Evolutionary conservation across 2,113 vertebrate species (phyloP).

Genomic region (Ophiodon elongatus): DNA sequence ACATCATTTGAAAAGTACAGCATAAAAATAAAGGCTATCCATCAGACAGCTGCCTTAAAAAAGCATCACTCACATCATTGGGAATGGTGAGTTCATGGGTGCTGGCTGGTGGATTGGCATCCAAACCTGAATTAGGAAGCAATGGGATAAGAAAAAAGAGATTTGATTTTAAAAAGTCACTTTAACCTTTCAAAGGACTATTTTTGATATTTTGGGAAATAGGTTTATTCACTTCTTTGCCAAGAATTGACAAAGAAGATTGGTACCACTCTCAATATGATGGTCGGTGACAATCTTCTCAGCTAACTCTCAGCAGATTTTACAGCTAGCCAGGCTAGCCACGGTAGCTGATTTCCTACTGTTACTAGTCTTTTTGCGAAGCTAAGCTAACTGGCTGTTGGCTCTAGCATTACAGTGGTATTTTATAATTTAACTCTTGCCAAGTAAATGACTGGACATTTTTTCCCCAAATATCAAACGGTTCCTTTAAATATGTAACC

Average conservation of each 20-base stretch:
- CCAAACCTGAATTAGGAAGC: slow-evolving; percentile 89
- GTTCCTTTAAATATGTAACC: background rate
- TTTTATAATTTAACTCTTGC: background rate
- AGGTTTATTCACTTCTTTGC: background rate
- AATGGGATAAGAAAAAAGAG: slow-evolving; percentile 73
- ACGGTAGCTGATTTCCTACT: background rate
- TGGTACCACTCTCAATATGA: background rate
- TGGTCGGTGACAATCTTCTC: background rate
- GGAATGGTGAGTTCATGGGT: slow-evolving; percentile 99
- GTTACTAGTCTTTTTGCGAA: background rate
- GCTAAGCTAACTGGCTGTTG: background rate
- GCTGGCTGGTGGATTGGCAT: slow-evolving; percentile 95
- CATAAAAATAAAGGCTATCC: background rate
- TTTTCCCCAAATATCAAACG: slow-evolving; percentile 6
- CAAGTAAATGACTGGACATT: background rate
- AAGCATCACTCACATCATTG: slow-evolving; percentile 94
- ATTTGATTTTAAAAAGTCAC: slow-evolving; percentile 25
- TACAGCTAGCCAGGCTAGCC: background rate
- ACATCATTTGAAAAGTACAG: background rate
- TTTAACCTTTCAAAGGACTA: background rate
- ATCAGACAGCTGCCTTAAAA: background rate
- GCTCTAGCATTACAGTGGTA: background rate
- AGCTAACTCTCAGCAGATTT: background rate
- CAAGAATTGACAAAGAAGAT: background rate
- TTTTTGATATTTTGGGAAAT: background rate